Percentiles rank a stretch among this genome's conserved stretches.
These are phyloP conservation scores for Nemapogon koenigi DNA, from an alignment of 2,888 invertebrate genomes.

Conservation along the genomic window DNA sequence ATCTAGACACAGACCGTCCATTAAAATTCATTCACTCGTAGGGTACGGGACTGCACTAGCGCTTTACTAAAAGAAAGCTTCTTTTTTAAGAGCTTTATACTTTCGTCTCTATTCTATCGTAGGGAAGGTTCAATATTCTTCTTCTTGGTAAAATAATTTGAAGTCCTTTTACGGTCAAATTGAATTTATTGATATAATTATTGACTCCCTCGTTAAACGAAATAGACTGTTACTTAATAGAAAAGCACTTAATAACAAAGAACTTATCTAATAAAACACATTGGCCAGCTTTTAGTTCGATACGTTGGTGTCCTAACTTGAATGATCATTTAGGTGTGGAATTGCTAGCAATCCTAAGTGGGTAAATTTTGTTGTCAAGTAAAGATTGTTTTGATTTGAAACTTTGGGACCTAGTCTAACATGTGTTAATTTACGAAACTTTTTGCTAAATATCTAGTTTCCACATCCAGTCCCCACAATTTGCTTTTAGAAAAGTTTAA, in stretches of 20 bases:
- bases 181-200: slow-evolving; percentile 8
- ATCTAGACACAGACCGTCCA: slow-evolving; percentile 23
- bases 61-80: slow-evolving; percentile 20
- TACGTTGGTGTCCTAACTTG: no score
- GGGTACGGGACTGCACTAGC: slow-evolving; percentile 22
- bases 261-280: no score
- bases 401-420: no score
- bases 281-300: no score
- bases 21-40: slow-evolving; percentile 26
- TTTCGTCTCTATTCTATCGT: not conserved
- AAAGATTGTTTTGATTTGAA: no score
- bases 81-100: slow-evolving; percentile 10
- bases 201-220: slow-evolving; percentile 7
- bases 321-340: no score
- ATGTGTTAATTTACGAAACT: no score
- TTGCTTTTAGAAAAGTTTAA: not conserved
- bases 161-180: slow-evolving; percentile 5
- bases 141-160: not conserved
- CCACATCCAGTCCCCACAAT: no score
- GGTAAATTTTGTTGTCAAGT: no score
- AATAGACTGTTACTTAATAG: slow-evolving; percentile 8
- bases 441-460: no score
- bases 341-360: no score
- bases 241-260: slow-evolving; percentile 9
- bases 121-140: slow-evolving; percentile 2